Percentiles rank a stretch among this genome's conserved stretches.
These are phyloP conservation scores for Andrena cerasifolii DNA, from an alignment of 1,140 invertebrate species.

Conservation along the genomic window DNA sequence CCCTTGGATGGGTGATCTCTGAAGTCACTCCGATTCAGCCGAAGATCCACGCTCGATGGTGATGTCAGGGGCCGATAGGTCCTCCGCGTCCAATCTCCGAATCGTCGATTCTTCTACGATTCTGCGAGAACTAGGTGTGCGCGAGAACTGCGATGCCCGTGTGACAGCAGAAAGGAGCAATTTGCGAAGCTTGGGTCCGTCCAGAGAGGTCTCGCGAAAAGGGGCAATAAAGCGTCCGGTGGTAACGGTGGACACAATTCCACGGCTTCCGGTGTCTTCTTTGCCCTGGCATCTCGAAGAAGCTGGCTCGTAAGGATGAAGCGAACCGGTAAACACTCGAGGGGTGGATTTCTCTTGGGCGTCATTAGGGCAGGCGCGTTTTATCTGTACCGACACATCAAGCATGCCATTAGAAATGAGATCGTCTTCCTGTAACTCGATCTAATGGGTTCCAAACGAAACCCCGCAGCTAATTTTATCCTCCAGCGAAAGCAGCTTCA, in stretches of 20 bases:
- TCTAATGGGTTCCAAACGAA: not conserved
- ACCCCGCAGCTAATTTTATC: not conserved
- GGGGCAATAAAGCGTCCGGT: not conserved
- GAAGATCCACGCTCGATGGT: too few relatives aligned
- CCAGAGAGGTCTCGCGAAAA: slow-evolving; percentile 35
- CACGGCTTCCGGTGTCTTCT: slow-evolving; percentile 13
- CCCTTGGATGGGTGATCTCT: too few relatives aligned
- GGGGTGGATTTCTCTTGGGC: slow-evolving; percentile 58
- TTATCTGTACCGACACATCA: slow-evolving; percentile 67
- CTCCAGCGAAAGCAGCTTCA: too few relatives aligned
- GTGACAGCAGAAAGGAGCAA: not conserved
- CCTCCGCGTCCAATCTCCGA: too few relatives aligned
- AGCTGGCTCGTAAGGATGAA: slow-evolving; percentile 57
- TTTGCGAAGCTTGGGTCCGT: slow-evolving; percentile 42
- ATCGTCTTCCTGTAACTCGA: slow-evolving; percentile 65
- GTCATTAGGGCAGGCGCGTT: slow-evolving; percentile 61
- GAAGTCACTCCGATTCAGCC: too few relatives aligned
- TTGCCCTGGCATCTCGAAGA: not conserved
- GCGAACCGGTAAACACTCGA: slow-evolving; percentile 60
- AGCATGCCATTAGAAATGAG: slow-evolving; percentile 66
- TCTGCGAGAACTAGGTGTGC: too few relatives aligned
- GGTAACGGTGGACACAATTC: slow-evolving; percentile 1
- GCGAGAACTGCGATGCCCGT: not conserved
- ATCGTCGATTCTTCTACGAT: too few relatives aligned
- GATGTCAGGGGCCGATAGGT: too few relatives aligned